Evolutionary conservation across 2,888 invertebrate species (phyloP), one percentile per base, ranked within the genome.

Genomic region (Chymomyza caudatula): DNA sequence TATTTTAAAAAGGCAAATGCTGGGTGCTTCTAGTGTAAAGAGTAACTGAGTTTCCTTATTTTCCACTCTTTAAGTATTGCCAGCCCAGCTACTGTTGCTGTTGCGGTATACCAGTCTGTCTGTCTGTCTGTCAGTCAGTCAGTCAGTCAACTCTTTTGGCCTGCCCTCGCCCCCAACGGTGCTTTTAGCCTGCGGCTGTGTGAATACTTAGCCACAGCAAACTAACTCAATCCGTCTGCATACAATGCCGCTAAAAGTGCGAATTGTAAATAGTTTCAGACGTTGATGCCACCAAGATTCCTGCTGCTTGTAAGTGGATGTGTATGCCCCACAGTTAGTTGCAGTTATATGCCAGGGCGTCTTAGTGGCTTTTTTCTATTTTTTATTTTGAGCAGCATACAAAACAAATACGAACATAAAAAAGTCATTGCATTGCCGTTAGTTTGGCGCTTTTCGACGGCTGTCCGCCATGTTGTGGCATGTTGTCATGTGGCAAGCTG

Each of bases 301-400:
- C n/a, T n/a, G n/a, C n/a, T n/a, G n/a, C n/a, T n/a, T n/a, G n/a
- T n/a, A n/a, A n/a, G n/a, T n/a, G n/a, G n/a, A n/a, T 65, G 59
- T 47, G 56, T 60, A 64, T 15, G 17, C 52, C 22, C 15, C 20
- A 4, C 42, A 6, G 47, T 19, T 23, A 6, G 37, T 47, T 56
- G 20, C 52, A 43, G 52, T 37, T 23, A 49, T 63, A 60, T 54
- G 65, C 63, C 68, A 68, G 71, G 74, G 11, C 63, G 63, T 71
- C 61, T 67, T 73, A 81, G 73, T 78, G 75, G 64, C 77, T 71
- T 84, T 83, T 83, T n/a, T n/a, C n/a, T n/a, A n/a, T n/a, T n/a
- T n/a, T 37, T 37, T 4, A 4, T 37, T 37, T 37, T 4, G 11
- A 37, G 5, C 56, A 60, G 61, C 63, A 69, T 65, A 51, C 69